phyloP scores from a whole-genome alignment of 2,113 vertebrate genomes.

The Acanthisitta chloris region DNA sequence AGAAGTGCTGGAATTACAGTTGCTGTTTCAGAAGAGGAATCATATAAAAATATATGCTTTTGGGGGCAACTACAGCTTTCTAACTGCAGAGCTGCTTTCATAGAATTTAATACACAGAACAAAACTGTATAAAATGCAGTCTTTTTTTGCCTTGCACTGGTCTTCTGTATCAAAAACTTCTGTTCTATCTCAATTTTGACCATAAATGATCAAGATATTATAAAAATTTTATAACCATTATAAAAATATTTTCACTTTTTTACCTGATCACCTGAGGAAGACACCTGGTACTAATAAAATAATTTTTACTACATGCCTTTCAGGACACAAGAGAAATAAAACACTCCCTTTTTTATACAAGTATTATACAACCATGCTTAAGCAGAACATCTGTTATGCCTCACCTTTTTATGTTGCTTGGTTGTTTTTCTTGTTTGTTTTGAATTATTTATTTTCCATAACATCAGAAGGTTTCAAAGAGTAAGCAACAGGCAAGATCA shows the following conservation, averaged over 20 bases:
- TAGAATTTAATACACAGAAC: neutral
- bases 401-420: neutral
- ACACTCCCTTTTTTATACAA: neutral
- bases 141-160: neutral
- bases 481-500: neutral
- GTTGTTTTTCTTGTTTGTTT: neutral
- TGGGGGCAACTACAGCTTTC: conserved; percentile 26
- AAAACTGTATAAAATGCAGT: neutral
- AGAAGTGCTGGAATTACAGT: neutral
- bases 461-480: neutral
- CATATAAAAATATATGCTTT: neutral
- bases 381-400: neutral
- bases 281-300: conserved; percentile 44
- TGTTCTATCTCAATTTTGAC: neutral
- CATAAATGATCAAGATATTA: conserved; percentile 6
- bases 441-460: neutral
- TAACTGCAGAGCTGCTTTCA: neutral
- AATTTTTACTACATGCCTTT: conserved; percentile 14
- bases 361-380: neutral
- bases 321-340: conserved; percentile 1
- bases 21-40: neutral
- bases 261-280: conserved; percentile 17
- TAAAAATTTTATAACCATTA: conserved; percentile 53
- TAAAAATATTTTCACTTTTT: conserved; percentile 68
- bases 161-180: neutral